Evolutionary conservation across 2,113 vertebrate genomes (phyloP).

Genomic region (Xenopus borealis): DNA sequence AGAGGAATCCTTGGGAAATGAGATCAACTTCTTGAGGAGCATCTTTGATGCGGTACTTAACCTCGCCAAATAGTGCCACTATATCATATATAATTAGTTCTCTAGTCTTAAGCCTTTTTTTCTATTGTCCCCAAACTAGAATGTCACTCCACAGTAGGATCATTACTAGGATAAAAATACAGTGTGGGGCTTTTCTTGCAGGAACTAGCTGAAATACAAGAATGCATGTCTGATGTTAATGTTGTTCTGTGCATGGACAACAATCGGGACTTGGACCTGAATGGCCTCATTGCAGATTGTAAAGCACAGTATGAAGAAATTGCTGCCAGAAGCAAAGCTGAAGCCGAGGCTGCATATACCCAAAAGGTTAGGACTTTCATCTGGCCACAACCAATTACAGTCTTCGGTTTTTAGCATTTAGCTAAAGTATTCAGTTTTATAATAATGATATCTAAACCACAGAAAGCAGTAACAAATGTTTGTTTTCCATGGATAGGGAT

Average conservation of each 20-base stretch:
- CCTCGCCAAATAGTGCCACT: too few relatives aligned
- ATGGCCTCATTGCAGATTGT: slow-evolving; percentile 52
- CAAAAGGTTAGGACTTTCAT: slow-evolving; percentile 6
- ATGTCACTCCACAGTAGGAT: too few relatives aligned
- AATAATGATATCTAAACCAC: too few relatives aligned
- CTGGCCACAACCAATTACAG: too few relatives aligned
- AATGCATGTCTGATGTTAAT: slow-evolving; percentile 66
- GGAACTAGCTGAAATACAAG: slow-evolving; percentile 55
- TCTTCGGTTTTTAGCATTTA: too few relatives aligned
- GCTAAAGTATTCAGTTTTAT: too few relatives aligned
- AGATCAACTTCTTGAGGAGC: slow-evolving; percentile 76
- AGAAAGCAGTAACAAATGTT: too few relatives aligned
- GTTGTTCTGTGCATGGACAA: slow-evolving; percentile 55
- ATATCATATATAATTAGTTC: too few relatives aligned
- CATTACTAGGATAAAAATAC: neutral
- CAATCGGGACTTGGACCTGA: slow-evolving; percentile 39
- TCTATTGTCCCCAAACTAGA: too few relatives aligned
- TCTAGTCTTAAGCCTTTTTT: too few relatives aligned
- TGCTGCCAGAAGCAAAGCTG: slow-evolving; percentile 50
- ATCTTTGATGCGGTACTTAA: slow-evolving; percentile 69
- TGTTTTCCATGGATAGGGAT: too few relatives aligned
- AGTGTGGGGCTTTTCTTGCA: neutral
- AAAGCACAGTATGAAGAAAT: slow-evolving; percentile 73
- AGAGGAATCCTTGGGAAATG: slow-evolving; percentile 70
- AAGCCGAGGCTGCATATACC: slow-evolving; percentile 42